These are phyloP conservation scores for Spisula solida DNA, from an alignment of 2,888 invertebrate species.

Conservation along the genomic window DNA sequence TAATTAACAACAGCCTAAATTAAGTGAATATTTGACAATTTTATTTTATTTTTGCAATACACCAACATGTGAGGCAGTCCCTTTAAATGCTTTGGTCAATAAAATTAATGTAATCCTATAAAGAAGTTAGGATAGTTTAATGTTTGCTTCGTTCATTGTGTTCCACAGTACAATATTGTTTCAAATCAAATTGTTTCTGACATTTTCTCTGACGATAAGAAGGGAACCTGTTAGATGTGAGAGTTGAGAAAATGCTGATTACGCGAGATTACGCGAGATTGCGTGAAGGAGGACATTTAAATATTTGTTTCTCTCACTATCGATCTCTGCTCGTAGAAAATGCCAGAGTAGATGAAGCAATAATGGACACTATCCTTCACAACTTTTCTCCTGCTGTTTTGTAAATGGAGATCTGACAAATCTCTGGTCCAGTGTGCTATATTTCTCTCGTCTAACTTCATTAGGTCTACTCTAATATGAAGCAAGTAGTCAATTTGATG, in stretches of 20 bases:
- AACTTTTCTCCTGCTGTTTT: slow-evolving; percentile 31
- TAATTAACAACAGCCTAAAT: too few relatives aligned
- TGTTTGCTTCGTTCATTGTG: too few relatives aligned
- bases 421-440: neutral
- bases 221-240: neutral
- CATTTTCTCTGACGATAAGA: neutral
- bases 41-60: too few relatives aligned
- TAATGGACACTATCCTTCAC: slow-evolving; percentile 16
- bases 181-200: neutral
- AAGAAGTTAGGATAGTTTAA: too few relatives aligned
- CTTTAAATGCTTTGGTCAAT: too few relatives aligned
- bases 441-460: slow-evolving; percentile 35
- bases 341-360: slow-evolving; percentile 21
- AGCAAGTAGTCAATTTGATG: slow-evolving; percentile 21
- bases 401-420: slow-evolving; percentile 48
- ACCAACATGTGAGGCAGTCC: too few relatives aligned
- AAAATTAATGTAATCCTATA: too few relatives aligned
- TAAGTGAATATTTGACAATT: too few relatives aligned
- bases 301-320: slow-evolving; percentile 30
- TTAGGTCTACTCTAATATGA: slow-evolving; percentile 6
- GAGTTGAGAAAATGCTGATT: neutral
- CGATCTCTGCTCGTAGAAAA: slow-evolving; percentile 25
- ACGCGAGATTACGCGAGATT: neutral
- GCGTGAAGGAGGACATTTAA: slow-evolving; percentile 36
- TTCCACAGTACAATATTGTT: too few relatives aligned